Evolutionary conservation across 1,140 invertebrate species (phyloP), one percentile per base, ranked within the genome.

Genomic region (Papilio polyxenes): DNA sequence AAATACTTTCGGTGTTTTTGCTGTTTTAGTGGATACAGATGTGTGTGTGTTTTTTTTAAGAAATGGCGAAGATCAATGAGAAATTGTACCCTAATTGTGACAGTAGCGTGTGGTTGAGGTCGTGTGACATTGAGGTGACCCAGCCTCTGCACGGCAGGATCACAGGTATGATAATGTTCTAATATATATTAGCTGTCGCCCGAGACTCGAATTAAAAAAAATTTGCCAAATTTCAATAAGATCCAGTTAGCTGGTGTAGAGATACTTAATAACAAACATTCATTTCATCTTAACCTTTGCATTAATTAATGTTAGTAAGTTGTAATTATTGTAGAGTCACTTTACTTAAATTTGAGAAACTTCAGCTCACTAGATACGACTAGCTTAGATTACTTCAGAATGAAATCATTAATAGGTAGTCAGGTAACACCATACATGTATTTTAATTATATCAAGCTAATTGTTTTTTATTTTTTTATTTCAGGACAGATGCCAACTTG

Each of bases 401-500:
- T 31, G 17, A 17, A 56, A 56, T 17, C 2, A 5, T 17, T 56
- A 6, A 17, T 56, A 17, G 13, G n/a, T n/a, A 6, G 15, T 56
- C 53, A 17, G 3, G 53, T 1, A 31, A 31, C 23, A 31, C 23
- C 0, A 31, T 31, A 6, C 13, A 56, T 56, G 5, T 2, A 17
- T 56, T 56, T 17, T 10, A 8, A 9, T 11, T 53, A 13, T 10
- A 53, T 53, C 15, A 53, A 75, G 53, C 23, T 31, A 31, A 31
- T 2, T 31, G 23, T 31, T 31, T 31, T 31, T 74, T 81, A 17
- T 44, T 51, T 40, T 80, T 65, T 20, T 75, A 31, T 89, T 89
- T 49, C 83, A 97, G 97, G 96, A n/a, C 86, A 83, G 1, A 96
- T 98, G 72, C 98, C 98, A 20, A 78, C 85, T 11, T 98, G 98